Base-by-base conservation (phyloP, 2,888 invertebrate genomes). In the Drosophila putrida region DNA sequence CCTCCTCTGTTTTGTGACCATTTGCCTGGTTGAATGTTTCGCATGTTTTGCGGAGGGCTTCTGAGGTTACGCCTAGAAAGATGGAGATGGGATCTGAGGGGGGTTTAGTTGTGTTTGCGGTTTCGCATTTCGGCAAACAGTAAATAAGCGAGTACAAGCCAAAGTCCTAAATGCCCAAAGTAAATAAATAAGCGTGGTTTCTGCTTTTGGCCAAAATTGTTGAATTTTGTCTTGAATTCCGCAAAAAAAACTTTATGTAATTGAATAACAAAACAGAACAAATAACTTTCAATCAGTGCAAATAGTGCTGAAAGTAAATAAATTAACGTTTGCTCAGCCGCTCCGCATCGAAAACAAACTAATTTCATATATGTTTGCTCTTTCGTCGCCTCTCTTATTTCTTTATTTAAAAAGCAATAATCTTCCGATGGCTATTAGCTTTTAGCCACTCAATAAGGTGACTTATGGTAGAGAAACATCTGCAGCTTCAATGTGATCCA, bases 91-190 rank as follows among this genome's bases (percentile, higher is more conserved):
- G 36, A 33, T 6, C 4, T 36, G 13, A 9, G 43, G 36, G 36
- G 27, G 59, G 58, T 43, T 51, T 69, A 70, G 80, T 75, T 80
- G 80, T 86, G 73, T 78, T 86, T 83, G 84, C 60, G 82, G 82
- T 86, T 75, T 86, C 87, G 60, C 79, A 81, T 87, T 83, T 84
- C 85, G 70, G 68, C 75, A 75, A 84, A 82, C 82, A 80, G 73
- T 86, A 83, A 87, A 84, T 82, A 82, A 84, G 71, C 70, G 67
- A 78, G 59, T 64, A 62, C 60, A 54, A 55, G 65, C 61, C 54
- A 72, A 68, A 76, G 64, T 55, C 46, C 59, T 72, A 80, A 80
- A 72, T 78, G 80, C 72, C 80, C 57, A 80, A 54, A 84, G 85
- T 72, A 87, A 84, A 83, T 84, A 83, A 84, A 78, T 82, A 82